Evolutionary conservation across 2,797 vertebrate genomes (phyloP).

Genomic region (Pyrocephalus nanus): DNA sequence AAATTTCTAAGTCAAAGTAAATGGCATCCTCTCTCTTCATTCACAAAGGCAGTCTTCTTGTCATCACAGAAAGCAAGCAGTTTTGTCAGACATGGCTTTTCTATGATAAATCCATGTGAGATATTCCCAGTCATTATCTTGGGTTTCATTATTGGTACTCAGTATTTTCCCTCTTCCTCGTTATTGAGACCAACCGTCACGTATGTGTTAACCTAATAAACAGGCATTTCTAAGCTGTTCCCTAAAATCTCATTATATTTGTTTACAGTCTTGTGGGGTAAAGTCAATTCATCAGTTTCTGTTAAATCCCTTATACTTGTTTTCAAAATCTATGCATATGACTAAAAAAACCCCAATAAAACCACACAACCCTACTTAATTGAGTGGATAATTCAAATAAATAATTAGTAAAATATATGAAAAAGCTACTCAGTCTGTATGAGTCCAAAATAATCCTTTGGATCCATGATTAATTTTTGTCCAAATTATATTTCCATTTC

Average conservation of each 20-base stretch:
- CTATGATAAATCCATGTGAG: background rate
- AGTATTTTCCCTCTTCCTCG: background rate
- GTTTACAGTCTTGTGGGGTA: background rate
- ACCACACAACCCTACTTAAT: background rate
- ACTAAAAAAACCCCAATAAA: background rate
- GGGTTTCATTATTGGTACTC: background rate
- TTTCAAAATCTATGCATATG: background rate
- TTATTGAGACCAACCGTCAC: background rate
- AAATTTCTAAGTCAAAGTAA: background rate
- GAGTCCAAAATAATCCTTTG: background rate
- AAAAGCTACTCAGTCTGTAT: background rate
- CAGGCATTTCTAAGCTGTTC: background rate
- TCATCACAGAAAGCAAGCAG: background rate
- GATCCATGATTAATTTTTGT: background rate
- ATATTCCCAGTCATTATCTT: background rate
- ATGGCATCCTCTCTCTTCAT: background rate
- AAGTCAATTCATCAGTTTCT: background rate
- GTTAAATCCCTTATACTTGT: background rate
- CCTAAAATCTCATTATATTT: background rate
- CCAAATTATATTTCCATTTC: background rate
- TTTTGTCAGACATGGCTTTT: background rate
- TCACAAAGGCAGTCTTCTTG: background rate
- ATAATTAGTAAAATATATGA: background rate
- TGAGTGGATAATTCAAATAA: background rate
- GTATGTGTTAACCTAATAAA: background rate